Evolutionary conservation across 1,140 invertebrate genomes (phyloP).

Genomic region (Cryptotermes secundus): DNA sequence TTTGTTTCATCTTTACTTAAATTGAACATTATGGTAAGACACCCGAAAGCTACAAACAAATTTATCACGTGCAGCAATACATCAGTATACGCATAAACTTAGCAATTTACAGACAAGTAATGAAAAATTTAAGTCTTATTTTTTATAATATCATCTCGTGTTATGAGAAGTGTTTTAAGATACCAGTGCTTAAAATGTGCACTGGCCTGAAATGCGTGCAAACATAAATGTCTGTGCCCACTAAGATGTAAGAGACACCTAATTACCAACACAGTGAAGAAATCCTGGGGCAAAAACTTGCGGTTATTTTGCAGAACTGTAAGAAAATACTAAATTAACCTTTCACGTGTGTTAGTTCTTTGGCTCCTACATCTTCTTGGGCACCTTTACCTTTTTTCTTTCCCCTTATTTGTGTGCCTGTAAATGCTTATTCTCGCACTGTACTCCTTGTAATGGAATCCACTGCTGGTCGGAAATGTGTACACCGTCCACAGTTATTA

Average conservation of each 20-base stretch:
- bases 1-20: not conserved
- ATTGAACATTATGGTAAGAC: not conserved
- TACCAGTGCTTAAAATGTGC: not conserved
- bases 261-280: too few relatives aligned
- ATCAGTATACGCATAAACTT: slow-evolving; percentile 29
- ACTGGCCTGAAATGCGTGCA: not conserved
- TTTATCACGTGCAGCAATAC: slow-evolving; percentile 21
- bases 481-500: not conserved
- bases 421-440: not conserved
- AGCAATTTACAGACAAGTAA: not conserved
- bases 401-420: not conserved
- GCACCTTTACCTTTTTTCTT: not conserved
- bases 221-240: not conserved
- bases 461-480: not conserved
- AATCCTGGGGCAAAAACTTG: too few relatives aligned
- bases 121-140: slow-evolving; percentile 22
- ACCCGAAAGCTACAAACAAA: not conserved
- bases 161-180: slow-evolving; percentile 23
- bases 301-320: not conserved
- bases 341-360: not conserved
- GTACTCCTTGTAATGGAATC: not conserved
- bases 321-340: not conserved
- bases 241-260: not conserved
- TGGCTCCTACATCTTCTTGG: not conserved
- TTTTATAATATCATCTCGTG: slow-evolving; percentile 19